Base-by-base conservation (phyloP, 2,888 invertebrate genomes). In the Acrocyrtus sp. region DNA sequence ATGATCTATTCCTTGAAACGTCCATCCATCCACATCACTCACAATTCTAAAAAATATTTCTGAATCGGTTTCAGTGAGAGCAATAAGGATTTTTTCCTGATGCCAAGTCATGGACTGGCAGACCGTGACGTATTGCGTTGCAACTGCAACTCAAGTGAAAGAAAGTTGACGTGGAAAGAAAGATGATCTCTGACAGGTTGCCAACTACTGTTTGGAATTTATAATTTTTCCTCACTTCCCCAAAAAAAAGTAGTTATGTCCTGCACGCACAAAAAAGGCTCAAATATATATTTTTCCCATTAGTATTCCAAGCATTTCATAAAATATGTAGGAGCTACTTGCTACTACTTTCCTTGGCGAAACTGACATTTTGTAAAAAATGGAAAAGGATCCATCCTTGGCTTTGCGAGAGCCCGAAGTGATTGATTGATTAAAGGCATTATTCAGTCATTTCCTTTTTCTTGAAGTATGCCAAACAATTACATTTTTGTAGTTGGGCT, bases 161-260 rank as follows among this genome's bases (percentile, higher is more conserved):
- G 34, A 34, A 34, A 34, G 34, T 34, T 48, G 63, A 53, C 43
- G 63, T 63, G 53, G 50, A 53, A 65, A 58, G 57, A 68, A 60
- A 68, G 60, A 68, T 61, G 68, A 68, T 68, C 68, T 67, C 48
- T 63, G 68, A 68, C 68, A 68, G 68, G 68, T 68, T 68, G 68
- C 34, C 68, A 68, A 68, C 68, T 68, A 68, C 68, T 68, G 68
- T 68, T 68, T 68, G 60, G 68, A 68, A 68, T 68, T 68, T 68
- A 61, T 68, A 68, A 68, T 68, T 68, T 68, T n/a, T n/a, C 68
- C 54, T 41, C 68, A 61, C 68, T 53, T 53, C 61, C 34, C 34
- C 6, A 34, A 34, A 34, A 34, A 34, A 5, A 34, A n/a, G n/a
- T n/a, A n/a, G n/a, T n/a, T n/a, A n/a, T n/a, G n/a, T n/a, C n/a